Base-by-base conservation (phyloP, 2,888 invertebrate genomes). In the Pocota personata region DNA sequence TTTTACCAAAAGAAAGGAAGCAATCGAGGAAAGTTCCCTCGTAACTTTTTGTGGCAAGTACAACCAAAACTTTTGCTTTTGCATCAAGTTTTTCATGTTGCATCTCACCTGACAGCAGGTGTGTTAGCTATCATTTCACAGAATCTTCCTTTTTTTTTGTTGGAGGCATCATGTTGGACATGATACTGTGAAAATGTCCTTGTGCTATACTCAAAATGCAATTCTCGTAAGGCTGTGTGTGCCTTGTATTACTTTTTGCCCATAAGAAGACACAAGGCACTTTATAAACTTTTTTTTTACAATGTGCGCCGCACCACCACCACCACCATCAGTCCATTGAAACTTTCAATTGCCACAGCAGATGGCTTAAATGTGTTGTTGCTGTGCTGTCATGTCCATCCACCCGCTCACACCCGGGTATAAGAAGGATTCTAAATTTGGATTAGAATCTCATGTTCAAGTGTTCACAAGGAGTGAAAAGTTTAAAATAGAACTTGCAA, bases 401-500 rank as follows among this genome's bases (percentile, higher is more conserved):
- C 58, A 35, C 6, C 12, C n/a, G 8, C 46, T 46, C 5, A 12
- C 24, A 37, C 16, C 27, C 0, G 8, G 24, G 19, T 35, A 50
- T 32, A 58, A 73, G 58, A 7, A 69, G 37, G 64, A 76, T 50
- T 76, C 72, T 72, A 78, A 82, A 82, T 77, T 66, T 72, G 72
- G 82, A 77, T 82, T 78, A 82, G 82, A 72, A 72, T 60, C 60
- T 71, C 43, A 32, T 77, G 71, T 58, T 82, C 46, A 71, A 80
- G 80, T 80, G 67, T 37, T 46, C 52, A 8, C 16, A 55, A 58
- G 55, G 43, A 67, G 55, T 67, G 62, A 62, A 69, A 82, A 75
- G 67, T 69, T 69, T 62, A 76, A 52, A 19, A 62, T 19, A 64
- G 21, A 32, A 32, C 43, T 35, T 19, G 30, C 43, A 21, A 16